A percentile compares a stretch with the other conserved stretches of the same genome.
Conservation (phyloP, 2,113 vertebrate genomes). For the Thermophis baileyi region DNA sequence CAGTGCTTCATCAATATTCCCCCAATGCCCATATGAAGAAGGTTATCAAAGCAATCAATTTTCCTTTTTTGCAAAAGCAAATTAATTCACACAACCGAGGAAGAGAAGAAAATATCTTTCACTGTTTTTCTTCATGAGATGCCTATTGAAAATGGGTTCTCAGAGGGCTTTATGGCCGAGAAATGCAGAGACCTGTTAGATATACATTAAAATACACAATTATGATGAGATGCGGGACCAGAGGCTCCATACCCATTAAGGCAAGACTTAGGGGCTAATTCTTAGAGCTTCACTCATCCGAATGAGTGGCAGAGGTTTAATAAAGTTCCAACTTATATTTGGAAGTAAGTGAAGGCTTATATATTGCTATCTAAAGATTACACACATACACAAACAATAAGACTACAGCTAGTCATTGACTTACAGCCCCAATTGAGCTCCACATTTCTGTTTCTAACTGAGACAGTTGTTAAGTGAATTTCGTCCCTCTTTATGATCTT, state of each 20-base stretch:
- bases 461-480: neutral
- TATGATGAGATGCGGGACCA: accelerated
- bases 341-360: neutral
- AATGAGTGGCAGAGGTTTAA: neutral
- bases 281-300: no score
- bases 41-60: neutral
- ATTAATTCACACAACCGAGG: neutral
- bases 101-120: neutral
- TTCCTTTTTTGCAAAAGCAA: neutral
- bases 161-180: neutral
- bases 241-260: neutral
- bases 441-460: neutral
- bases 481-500: neutral
- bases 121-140: neutral
- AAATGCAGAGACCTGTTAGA: neutral
- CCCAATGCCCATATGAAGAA: neutral
- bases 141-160: neutral
- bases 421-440: neutral
- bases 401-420: neutral
- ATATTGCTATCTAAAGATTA: neutral
- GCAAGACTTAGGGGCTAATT: neutral
- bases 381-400: neutral
- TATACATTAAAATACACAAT: accelerated
- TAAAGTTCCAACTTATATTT: neutral
- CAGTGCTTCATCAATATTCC: neutral